Evolutionary conservation across 2,888 invertebrate species (phyloP), one percentile per base, ranked within the genome.

Genomic region (Chrysomela aeneicollis): DNA sequence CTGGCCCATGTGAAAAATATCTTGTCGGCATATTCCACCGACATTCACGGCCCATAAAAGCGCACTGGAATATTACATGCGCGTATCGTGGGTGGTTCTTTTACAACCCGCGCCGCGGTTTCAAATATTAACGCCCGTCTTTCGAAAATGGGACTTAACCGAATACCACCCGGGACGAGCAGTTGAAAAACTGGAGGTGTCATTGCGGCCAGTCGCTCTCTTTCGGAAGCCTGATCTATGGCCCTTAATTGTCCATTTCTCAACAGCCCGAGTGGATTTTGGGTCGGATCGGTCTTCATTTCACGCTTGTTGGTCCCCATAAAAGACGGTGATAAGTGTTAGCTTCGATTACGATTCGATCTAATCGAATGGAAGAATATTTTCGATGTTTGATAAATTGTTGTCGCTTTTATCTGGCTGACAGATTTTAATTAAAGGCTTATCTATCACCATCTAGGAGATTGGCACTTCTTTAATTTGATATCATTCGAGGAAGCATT

Each of bases 141-240:
- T 59, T 55, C 50, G 37, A 17, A 50, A 54, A 63, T 46, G 22
- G 59, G 59, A 52, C 42, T 63, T 52, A 32, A 50, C n/a, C 59
- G 52, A 59, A 59, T 59, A 17, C 19, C 59, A 63, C 59, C 63
- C 58, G 63, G 30, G 42, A 30, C 9, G 15, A 64, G 50, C 54
- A 18, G 55, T 54, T 58, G 64, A 64, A 62, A 67, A 64, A 64
- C 59, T 66, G 32, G 59, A 61, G 46, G 46, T 61, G 67, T 67
- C 67, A 67, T 21, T 37, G 9, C 47, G 53, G 49, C 52, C 61
- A 67, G 61, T 57, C 67, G 67, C 54, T 37, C 55, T 26, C 30
- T 61, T 61, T 63, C 54, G 61, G 55, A 49, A 64, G 61, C 58
- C 61, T 67, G 64, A 67, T 67, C 64, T 58, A 60, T 15, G 55